These are phyloP conservation scores for Peromyscus melanophrys DNA, from an alignment of 2,797 vertebrate genomes.

Conservation along the genomic window DNA sequence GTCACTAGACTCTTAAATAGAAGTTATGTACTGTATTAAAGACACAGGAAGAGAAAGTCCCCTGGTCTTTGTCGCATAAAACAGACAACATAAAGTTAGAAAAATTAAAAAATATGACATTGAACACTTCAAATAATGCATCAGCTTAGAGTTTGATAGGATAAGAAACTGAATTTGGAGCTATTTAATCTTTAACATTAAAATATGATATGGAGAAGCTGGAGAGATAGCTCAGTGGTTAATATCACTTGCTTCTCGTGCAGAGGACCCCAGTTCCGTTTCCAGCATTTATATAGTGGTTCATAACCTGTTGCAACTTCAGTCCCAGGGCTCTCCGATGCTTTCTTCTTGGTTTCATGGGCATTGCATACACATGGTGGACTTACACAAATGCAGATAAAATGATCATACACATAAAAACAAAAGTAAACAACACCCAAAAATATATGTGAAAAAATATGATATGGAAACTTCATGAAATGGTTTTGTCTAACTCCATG, in stretches of 20 bases:
- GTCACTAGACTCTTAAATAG: slow-evolving; percentile 85
- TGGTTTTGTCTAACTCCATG: background rate
- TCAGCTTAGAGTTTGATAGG: slow-evolving; percentile 14
- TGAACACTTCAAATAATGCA: background rate
- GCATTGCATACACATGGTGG: background rate
- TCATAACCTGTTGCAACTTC: background rate
- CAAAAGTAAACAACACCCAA: background rate
- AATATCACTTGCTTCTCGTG: background rate
- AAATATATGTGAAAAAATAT: background rate
- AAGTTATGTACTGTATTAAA: slow-evolving; percentile 85
- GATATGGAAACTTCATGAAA: slow-evolving; percentile 20
- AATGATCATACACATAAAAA: background rate
- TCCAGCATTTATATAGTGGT: background rate
- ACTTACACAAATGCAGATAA: background rate
- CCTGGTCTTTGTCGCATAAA: slow-evolving; percentile 80
- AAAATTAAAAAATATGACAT: background rate
- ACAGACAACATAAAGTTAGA: slow-evolving; percentile 49
- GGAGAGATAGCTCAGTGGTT: too few relatives aligned
- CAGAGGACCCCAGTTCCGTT: background rate
- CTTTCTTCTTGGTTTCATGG: too few relatives aligned
- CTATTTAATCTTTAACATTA: background rate
- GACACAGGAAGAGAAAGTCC: slow-evolving; percentile 68
- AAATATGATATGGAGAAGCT: background rate
- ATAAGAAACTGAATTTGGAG: background rate
- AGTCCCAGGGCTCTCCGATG: too few relatives aligned